Evolutionary conservation across 2,797 vertebrate genomes (phyloP).

Genomic region (Sitta carolinensis): DNA sequence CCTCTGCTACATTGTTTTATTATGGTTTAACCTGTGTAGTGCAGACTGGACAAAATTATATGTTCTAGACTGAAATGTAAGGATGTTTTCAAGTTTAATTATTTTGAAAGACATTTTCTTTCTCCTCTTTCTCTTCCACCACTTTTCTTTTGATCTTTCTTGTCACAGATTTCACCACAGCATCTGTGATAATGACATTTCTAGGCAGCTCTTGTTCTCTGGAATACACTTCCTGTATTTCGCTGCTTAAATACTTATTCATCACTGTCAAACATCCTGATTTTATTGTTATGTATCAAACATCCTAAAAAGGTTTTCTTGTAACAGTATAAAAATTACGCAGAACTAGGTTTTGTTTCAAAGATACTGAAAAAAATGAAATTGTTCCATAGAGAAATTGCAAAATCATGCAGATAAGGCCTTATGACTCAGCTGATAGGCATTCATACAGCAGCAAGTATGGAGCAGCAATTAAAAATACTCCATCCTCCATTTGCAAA

Average conservation of each 20-base stretch:
- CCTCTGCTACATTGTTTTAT: neutral
- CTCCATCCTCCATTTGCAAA: constrained; percentile 15
- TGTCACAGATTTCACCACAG: neutral
- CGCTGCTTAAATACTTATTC: neutral
- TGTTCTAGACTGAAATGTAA: neutral
- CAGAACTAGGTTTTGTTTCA: neutral
- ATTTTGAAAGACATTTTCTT: neutral
- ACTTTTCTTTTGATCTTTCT: neutral
- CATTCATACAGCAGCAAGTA: neutral
- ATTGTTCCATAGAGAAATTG: neutral
- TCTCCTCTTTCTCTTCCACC: neutral
- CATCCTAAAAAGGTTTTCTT: neutral
- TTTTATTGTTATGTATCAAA: neutral
- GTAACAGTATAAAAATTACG: neutral
- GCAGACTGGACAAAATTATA: neutral
- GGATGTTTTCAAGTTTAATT: neutral
- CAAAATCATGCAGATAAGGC: neutral
- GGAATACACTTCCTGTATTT: neutral
- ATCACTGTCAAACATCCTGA: neutral
- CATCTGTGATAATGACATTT: neutral
- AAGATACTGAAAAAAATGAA: neutral
- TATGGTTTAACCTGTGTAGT: neutral
- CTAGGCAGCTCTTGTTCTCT: neutral
- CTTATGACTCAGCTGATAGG: constrained; percentile 12
- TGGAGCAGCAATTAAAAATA: neutral